phyloP scores from a whole-genome alignment of 1,140 invertebrate species.

The Lasioglossum albipes region DNA sequence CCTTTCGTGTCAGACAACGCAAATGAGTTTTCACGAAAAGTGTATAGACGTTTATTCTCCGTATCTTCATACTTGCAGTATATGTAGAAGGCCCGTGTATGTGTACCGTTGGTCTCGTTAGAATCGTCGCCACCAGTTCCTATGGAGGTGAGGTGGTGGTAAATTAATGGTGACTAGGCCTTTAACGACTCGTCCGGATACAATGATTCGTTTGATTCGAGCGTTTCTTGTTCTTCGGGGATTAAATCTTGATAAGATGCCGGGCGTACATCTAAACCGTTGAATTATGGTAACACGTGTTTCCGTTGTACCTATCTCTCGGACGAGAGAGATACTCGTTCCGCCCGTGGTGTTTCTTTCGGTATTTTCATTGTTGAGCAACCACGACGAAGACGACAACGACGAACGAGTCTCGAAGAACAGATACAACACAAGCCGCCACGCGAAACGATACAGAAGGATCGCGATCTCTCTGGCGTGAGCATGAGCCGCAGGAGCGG shows the following conservation, averaged over 20 bases:
- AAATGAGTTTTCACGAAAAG: no score
- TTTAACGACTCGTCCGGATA: background rate
- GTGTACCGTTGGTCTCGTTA: background rate
- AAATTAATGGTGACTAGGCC: background rate
- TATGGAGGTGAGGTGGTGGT: no score
- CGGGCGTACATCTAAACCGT: background rate
- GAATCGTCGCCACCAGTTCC: background rate
- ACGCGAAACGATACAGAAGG: background rate
- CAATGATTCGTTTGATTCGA: background rate
- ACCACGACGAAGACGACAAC: background rate
- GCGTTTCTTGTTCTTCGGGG: background rate
- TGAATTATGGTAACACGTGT: conserved; percentile 1
- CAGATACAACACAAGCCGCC: conserved; percentile 14
- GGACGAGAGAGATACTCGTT: background rate
- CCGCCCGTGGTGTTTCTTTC: no score
- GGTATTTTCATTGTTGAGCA: conserved; percentile 23
- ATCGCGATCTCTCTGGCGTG: background rate
- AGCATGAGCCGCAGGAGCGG: background rate
- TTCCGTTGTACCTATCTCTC: background rate
- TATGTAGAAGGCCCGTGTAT: no score
- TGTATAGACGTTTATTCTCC: no score
- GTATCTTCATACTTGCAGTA: no score
- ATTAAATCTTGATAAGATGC: background rate
- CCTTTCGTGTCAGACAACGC: no score
- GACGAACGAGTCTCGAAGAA: background rate